Percentiles rank a stretch among this genome's conserved stretches.
Evolutionary conservation across 2,113 vertebrate species (phyloP).

Genomic region (Tautogolabrus adspersus): DNA sequence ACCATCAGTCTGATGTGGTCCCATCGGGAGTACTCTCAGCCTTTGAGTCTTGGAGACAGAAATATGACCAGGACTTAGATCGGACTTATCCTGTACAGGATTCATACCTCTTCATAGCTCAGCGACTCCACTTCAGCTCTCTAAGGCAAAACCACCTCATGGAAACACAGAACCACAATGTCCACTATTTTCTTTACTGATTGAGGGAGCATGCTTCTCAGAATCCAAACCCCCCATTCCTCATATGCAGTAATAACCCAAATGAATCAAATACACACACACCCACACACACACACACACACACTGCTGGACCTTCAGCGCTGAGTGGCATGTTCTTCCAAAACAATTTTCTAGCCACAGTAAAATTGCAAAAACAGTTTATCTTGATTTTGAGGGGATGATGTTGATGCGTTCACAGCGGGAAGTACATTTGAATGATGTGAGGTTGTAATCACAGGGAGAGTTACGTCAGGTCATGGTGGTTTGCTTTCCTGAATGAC

Average conservation of each 20-base stretch:
- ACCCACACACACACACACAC: slow-evolving; percentile 18
- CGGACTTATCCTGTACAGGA: slow-evolving; percentile 32
- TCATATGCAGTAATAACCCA: slow-evolving; percentile 35
- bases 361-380: slow-evolving; percentile 45
- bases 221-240: slow-evolving; percentile 34
- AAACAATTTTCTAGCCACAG: slow-evolving; percentile 43
- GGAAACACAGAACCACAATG: slow-evolving; percentile 43
- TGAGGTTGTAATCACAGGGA: slow-evolving; percentile 32
- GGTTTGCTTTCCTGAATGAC: slow-evolving; percentile 55
- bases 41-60: slow-evolving; percentile 22
- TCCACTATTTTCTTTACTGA: slow-evolving; percentile 55
- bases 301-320: slow-evolving; percentile 1
- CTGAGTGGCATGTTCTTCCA: slow-evolving; percentile 37
- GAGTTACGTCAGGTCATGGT: slow-evolving; percentile 22
- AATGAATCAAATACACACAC: slow-evolving; percentile 36
- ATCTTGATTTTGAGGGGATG: slow-evolving; percentile 11
- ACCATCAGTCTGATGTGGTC: slow-evolving; percentile 34
- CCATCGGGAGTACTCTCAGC: background rate
- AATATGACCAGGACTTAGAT: slow-evolving; percentile 48
- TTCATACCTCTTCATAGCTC: slow-evolving; percentile 48
- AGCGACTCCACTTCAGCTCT: slow-evolving; percentile 32
- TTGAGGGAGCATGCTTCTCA: slow-evolving; percentile 49
- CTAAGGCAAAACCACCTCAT: slow-evolving; percentile 36
- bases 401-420: slow-evolving; percentile 14
- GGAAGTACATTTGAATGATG: slow-evolving; percentile 31